These are phyloP conservation scores for Centruroides vittatus DNA, from an alignment of 1,140 invertebrate species.

Conservation along the genomic window DNA sequence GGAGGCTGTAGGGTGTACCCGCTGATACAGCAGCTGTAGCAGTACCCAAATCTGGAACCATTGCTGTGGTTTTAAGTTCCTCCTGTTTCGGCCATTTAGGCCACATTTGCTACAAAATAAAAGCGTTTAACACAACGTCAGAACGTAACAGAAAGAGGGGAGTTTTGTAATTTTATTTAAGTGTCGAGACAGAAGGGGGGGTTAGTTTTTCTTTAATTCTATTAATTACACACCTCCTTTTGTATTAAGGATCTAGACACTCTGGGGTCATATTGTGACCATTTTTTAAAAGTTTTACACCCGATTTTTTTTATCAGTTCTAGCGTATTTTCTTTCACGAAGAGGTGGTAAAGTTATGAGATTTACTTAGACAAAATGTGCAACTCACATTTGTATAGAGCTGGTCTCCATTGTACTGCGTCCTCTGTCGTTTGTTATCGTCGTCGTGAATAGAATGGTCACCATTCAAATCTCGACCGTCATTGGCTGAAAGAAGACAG, in stretches of 20 bases:
- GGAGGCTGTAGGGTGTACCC: conserved; percentile 16
- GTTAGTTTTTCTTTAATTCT: too few species aligned
- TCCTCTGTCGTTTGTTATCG: conserved; percentile 66
- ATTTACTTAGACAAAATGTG: too few species aligned
- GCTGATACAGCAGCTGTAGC: conserved; percentile 8
- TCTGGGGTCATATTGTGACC: too few species aligned
- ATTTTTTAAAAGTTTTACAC: too few species aligned
- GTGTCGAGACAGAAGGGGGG: too few species aligned
- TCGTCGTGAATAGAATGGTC: conserved; percentile 47
- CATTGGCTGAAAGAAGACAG: conserved; percentile 2
- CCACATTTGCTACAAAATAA: conserved; percentile 18
- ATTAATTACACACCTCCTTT: too few species aligned
- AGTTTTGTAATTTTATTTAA: too few species aligned
- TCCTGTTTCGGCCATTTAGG: conserved; percentile 19
- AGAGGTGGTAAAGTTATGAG: too few species aligned
- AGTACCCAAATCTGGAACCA: conserved; percentile 13
- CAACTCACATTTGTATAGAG: conserved; percentile 63
- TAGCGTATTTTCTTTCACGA: too few species aligned
- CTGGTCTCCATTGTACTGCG: conserved; percentile 76
- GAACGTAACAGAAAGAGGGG: too few species aligned
- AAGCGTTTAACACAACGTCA: background rate
- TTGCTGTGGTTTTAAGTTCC: conserved; percentile 10
- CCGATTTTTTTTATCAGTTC: too few species aligned
- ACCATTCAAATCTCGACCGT: conserved; percentile 11
- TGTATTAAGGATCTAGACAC: too few species aligned